Conservation (phyloP, 2,888 invertebrate genomes). For the Drosophila testacea region DNA sequence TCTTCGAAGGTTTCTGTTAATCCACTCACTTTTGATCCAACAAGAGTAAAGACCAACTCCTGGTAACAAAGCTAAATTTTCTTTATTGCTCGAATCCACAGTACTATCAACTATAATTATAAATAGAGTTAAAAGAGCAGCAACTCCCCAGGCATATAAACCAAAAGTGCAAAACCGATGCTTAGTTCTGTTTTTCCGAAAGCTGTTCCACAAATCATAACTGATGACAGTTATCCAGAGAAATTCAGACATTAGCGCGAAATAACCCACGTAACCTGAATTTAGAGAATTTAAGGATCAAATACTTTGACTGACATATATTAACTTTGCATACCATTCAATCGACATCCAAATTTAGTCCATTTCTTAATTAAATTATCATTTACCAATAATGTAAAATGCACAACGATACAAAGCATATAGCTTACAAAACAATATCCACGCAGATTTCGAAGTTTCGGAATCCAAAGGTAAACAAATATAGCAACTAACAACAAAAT, state of each 20-base stretch:
- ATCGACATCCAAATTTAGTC: not conserved
- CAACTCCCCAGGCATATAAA: conserved; percentile 79
- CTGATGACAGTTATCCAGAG: conserved; percentile 96
- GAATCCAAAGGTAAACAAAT: conserved; percentile 37
- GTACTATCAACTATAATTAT: conserved; percentile 74
- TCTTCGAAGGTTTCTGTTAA: not conserved
- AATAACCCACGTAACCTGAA: conserved; percentile 86
- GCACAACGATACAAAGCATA: conserved; percentile 26
- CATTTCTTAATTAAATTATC: not conserved
- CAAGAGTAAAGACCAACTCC: conserved; percentile 86
- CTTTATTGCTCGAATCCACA: conserved; percentile 28
- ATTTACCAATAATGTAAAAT: conserved; percentile 17
- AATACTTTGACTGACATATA: not conserved
- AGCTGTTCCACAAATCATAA: conserved; percentile 91
- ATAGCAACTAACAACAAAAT: conserved; percentile 90
- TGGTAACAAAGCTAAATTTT: conserved; percentile 83
- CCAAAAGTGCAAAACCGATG: conserved; percentile 76
- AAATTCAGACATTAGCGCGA: conserved; percentile 91
- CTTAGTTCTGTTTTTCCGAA: conserved; percentile 60
- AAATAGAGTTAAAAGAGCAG: conserved; percentile 60
- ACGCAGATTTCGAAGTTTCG: conserved; percentile 35
- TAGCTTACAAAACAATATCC: conserved; percentile 37
- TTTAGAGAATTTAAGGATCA: not conserved
- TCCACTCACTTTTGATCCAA: conserved; percentile 86
- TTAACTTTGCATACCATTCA: conserved; percentile 14